These are phyloP conservation scores for Ellobius talpinus DNA, from an alignment of 2,113 vertebrate genomes.

Conservation along the genomic window DNA sequence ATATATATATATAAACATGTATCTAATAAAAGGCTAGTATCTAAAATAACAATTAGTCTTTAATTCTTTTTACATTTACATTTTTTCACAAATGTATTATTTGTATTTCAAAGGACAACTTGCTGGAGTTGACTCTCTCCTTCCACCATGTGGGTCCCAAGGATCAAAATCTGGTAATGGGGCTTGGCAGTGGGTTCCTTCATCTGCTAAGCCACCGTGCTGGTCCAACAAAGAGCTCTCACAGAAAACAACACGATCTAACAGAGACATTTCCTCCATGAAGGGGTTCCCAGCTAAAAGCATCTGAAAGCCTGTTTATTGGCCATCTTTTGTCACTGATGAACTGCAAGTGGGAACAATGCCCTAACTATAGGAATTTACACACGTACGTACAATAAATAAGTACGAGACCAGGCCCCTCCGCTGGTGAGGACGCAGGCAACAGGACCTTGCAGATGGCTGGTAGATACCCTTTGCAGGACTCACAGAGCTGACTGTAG, in stretches of 20 bases:
- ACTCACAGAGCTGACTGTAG: background rate
- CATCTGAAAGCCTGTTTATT: background rate
- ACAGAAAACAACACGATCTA: background rate
- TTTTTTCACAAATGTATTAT: background rate
- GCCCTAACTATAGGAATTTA: background rate
- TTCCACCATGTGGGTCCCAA: background rate
- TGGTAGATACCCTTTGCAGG: background rate
- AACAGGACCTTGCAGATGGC: background rate
- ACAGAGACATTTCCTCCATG: background rate
- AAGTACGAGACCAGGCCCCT: no score
- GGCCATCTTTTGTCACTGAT: background rate
- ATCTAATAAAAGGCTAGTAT: background rate
- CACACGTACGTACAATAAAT: background rate
- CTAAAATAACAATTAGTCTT: constrained; percentile 31
- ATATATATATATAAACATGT: no score
- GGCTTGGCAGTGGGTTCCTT: background rate
- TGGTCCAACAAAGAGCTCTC: background rate
- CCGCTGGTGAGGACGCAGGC: background rate
- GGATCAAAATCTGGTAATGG: background rate
- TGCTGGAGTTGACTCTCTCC: background rate
- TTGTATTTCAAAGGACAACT: background rate
- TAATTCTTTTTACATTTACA: background rate
- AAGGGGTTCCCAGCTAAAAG: background rate
- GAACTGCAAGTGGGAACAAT: background rate
- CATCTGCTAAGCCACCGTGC: no score